These are phyloP conservation scores for Graphium colonna DNA, from an alignment of 2,888 invertebrate genomes.

Conservation along the genomic window DNA sequence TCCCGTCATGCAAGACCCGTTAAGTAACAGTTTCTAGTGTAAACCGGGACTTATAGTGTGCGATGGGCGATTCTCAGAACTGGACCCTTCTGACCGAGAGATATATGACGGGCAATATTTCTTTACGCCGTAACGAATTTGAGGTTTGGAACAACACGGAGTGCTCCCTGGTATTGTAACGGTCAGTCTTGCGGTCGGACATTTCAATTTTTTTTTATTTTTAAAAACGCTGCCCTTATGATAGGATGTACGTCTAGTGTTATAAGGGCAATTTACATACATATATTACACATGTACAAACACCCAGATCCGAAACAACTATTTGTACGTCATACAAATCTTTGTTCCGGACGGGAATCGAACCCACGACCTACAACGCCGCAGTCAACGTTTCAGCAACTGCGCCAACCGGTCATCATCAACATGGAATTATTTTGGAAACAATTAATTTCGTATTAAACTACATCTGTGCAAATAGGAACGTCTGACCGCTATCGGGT, in stretches of 20 bases:
- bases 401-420: too few species aligned
- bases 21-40: constrained; percentile 73
- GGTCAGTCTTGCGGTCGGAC: constrained; percentile 48
- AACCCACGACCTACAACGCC: too few species aligned
- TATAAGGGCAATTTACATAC: too few species aligned
- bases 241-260: too few species aligned
- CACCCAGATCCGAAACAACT: too few species aligned
- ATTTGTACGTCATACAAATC: too few species aligned
- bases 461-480: constrained; percentile 7
- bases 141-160: constrained; percentile 65
- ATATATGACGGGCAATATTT: constrained; percentile 64
- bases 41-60: constrained; percentile 66
- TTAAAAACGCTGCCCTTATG: too few species aligned
- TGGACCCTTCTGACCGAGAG: constrained; percentile 50
- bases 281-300: too few species aligned
- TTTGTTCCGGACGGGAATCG: too few species aligned
- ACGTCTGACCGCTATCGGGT: constrained; percentile 2
- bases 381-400: too few species aligned
- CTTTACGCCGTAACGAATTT: constrained; percentile 62
- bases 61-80: constrained; percentile 59
- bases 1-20: constrained; percentile 59
- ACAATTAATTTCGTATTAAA: constrained; percentile 4
- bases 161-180: constrained; percentile 43
- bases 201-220: too few species aligned
- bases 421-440: constrained; percentile 24